Evolutionary conservation across 37 sponge, comb jelly and placozoan genomes (phyloP).

Genomic region (Halisarca cf. caerulea): DNA sequence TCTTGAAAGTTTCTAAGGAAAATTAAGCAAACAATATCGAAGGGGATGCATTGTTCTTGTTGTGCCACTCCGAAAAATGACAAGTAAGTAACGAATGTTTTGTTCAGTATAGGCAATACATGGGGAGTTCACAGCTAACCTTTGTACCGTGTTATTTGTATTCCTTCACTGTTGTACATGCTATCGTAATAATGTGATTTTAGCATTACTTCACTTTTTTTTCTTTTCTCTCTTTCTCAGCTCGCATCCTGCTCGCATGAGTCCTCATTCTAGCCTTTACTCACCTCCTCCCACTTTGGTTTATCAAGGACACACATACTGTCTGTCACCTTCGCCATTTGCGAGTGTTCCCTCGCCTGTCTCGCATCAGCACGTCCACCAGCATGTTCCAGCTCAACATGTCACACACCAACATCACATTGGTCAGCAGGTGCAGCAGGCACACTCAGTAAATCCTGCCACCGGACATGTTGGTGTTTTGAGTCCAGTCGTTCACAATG

Average conservation of each 20-base stretch:
- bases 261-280: neutral
- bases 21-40: neutral
- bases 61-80: neutral
- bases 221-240: neutral
- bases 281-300: neutral
- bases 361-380: neutral
- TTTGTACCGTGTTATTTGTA: no score
- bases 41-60: neutral
- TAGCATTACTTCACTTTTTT: no score
- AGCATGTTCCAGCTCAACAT: neutral
- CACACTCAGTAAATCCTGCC: neutral
- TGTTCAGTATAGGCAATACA: no score
- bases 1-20: no score
- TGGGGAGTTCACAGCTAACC: no score
- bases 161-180: no score
- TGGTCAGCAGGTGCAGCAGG: neutral
- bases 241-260: neutral
- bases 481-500: neutral
- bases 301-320: neutral
- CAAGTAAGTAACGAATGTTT: neutral
- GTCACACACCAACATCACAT: neutral
- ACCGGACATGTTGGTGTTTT: neutral
- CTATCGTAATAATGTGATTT: no score
- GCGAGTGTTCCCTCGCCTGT: neutral
- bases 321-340: neutral